Evolutionary conservation across 2,888 invertebrate genomes (phyloP), one percentile per base, ranked within the genome.

Genomic region (Leucozona laternaria): DNA sequence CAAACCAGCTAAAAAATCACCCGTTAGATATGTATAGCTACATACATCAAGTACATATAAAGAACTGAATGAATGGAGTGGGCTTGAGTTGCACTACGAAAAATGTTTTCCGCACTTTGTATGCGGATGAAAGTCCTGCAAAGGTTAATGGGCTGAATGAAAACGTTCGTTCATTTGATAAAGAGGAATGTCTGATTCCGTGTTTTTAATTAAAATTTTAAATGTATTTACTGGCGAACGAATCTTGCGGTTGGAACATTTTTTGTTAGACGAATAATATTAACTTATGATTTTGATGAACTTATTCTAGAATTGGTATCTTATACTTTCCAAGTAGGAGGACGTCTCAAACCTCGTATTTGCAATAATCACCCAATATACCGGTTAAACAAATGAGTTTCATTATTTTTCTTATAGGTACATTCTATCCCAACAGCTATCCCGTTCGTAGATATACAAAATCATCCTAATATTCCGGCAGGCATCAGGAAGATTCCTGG

Each of bases 121-220:
- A 50, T 40, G 66, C 43, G 25, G 17, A 70, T 48, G 45, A n/a
- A 66, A 71, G 68, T 75, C 68, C 73, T 66, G 64, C 75, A n/a
- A 77, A 57, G 66, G 75, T 75, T 79, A 84, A 79, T 75, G 68
- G 73, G 57, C 70, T 75, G 70, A 50, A 60, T 50, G 66, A 50
- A 62, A 80, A 72, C 28, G 45, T 34, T 73, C 28, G 50, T 40
- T 40, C 50, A 31, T 58, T 34, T 53, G 28, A 17, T 62, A 45
- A 79, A 45, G 40, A 13, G 8, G 57, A 34, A 48, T 50, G 50
- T 55, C 34, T 68, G 62, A 62, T 43, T 79, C 31, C 43, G 75
- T 66, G 45, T 83, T 83, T 83, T 83, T 48, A 75, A 79, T 83
- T 79, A 83, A 79, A 50, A 75, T 66, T 48, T 31, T 13, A 31